These are phyloP conservation scores for Urocolius indicus DNA, from an alignment of 2,113 vertebrate species.

Conservation along the genomic window DNA sequence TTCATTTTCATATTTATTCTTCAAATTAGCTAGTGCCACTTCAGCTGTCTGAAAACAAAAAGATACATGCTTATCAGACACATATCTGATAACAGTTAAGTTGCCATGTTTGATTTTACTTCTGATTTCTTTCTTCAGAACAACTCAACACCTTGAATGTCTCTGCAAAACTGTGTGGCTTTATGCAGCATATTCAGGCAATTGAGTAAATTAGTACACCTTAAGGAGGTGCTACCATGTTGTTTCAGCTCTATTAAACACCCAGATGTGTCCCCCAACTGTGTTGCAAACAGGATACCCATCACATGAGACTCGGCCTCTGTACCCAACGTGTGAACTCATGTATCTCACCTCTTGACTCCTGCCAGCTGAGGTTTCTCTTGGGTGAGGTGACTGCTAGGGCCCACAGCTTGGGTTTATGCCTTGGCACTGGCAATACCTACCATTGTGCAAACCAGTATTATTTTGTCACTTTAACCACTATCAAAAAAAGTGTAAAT, in stretches of 20 bases:
- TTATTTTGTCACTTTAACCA: background rate
- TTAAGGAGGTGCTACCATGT: background rate
- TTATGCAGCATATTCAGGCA: background rate
- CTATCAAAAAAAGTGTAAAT: background rate
- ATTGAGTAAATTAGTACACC: background rate
- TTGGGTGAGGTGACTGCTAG: background rate
- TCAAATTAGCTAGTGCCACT: slow-evolving; percentile 93
- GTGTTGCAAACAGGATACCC: fast-evolving
- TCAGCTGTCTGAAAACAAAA: slow-evolving; percentile 89
- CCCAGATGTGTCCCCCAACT: background rate
- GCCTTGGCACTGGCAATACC: background rate
- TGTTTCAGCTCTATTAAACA: background rate
- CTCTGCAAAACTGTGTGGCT: background rate
- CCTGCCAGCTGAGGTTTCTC: background rate
- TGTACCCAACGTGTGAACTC: background rate
- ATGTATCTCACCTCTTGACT: fast-evolving
- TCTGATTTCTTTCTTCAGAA: background rate
- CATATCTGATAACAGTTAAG: background rate
- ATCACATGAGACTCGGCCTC: fast-evolving
- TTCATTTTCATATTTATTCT: slow-evolving; percentile 99
- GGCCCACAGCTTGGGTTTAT: background rate
- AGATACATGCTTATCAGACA: background rate
- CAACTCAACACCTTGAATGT: background rate
- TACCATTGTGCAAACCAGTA: background rate
- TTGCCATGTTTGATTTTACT: background rate